A percentile compares a stretch with the other conserved stretches of the same genome.
Conservation (phyloP, 2,113 vertebrate genomes). For the Pithys albifrons region DNA sequence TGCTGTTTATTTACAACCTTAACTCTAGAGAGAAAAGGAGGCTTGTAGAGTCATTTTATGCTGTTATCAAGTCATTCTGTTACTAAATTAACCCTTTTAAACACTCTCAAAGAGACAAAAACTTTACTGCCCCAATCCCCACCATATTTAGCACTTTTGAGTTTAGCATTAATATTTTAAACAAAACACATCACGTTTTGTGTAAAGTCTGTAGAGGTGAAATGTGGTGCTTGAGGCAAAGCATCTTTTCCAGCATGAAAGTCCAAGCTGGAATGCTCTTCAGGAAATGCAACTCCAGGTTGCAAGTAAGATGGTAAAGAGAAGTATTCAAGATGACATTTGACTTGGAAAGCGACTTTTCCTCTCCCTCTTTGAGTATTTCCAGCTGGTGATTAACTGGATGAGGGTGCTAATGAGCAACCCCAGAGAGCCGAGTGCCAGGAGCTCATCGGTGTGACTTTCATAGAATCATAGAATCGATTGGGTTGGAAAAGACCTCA, state of each 20-base stretch:
- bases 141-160: not conserved
- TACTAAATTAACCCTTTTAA: not conserved
- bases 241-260: not conserved
- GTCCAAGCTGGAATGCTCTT: not conserved
- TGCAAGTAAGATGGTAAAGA: not conserved
- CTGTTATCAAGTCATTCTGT: not conserved
- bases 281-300: not conserved
- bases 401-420: not conserved
- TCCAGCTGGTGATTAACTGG: not conserved
- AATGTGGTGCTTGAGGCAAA: not conserved
- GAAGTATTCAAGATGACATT: not conserved
- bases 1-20: not conserved
- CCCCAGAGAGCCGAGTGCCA: too few species aligned
- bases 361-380: not conserved
- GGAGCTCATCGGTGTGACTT: not conserved
- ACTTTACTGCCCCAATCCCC: not conserved
- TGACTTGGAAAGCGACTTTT: not conserved
- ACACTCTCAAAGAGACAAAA: not conserved
- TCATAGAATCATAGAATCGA: too few species aligned
- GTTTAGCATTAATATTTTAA: not conserved
- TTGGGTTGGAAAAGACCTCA: too few species aligned
- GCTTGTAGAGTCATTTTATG: not conserved
- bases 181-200: not conserved
- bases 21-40: not conserved
- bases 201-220: not conserved